Percentiles rank a stretch among this genome's conserved stretches.
These are phyloP conservation scores for Micropterix aruncella DNA, from an alignment of 2,888 invertebrate species.

Conservation along the genomic window DNA sequence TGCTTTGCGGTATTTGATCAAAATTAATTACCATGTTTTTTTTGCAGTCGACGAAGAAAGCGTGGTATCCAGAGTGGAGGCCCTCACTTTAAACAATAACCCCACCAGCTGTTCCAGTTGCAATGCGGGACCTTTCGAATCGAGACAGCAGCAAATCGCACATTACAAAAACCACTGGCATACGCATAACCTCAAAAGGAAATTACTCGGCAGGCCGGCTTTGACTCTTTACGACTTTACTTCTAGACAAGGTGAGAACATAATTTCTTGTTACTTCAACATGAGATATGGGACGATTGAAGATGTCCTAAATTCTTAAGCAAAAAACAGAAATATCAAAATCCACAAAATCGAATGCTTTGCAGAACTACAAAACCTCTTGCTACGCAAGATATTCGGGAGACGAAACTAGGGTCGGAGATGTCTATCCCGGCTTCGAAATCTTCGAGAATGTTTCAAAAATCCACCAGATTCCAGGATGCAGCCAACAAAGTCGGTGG, in stretches of 20 bases:
- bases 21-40: slow-evolving; percentile 7
- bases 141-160: slow-evolving; percentile 47
- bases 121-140: slow-evolving; percentile 39
- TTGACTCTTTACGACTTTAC: slow-evolving; percentile 28
- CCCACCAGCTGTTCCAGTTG: slow-evolving; percentile 33
- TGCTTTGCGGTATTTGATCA: too few species aligned
- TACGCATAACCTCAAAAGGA: slow-evolving; percentile 64
- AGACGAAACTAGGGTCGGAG: too few species aligned
- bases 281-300: too few species aligned
- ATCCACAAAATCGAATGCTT: too few species aligned
- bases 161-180: slow-evolving; percentile 82
- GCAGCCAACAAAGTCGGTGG: too few species aligned
- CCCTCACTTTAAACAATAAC: slow-evolving; percentile 25
- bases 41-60: slow-evolving; percentile 31
- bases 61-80: slow-evolving; percentile 28
- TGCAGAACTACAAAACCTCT: too few species aligned
- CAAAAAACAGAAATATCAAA: too few species aligned
- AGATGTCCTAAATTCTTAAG: too few species aligned
- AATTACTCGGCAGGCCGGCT: slow-evolving; percentile 39
- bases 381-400: too few species aligned
- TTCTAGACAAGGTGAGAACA: slow-evolving; percentile 24
- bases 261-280: background rate
- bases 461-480: too few species aligned
- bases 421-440: too few species aligned
- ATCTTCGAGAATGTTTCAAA: too few species aligned